These are phyloP conservation scores for Petaurus breviceps DNA, from an alignment of 2,113 vertebrate genomes.

Conservation along the genomic window DNA sequence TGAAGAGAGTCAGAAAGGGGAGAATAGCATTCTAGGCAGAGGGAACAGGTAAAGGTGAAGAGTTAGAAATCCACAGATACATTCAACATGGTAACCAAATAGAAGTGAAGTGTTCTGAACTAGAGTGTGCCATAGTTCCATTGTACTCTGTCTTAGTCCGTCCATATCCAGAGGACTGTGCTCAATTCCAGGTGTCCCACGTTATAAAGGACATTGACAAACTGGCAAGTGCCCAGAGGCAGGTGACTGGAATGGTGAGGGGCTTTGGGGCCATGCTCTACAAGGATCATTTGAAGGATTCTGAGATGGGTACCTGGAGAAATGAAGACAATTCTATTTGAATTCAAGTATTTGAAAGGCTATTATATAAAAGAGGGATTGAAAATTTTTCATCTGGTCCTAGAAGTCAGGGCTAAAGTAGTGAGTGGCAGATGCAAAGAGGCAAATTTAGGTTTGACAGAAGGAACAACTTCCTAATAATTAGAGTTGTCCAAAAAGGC, in stretches of 20 bases:
- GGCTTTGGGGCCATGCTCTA: too few species aligned
- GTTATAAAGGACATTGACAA: not conserved
- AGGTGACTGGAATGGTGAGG: too few species aligned
- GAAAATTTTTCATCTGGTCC: too few species aligned
- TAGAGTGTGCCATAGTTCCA: not conserved
- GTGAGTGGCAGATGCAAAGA: too few species aligned
- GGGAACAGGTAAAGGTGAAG: not conserved
- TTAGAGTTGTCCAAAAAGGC: not conserved
- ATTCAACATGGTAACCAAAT: not conserved
- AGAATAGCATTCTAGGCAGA: too few species aligned
- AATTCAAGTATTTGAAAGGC: too few species aligned
- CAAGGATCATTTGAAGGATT: too few species aligned
- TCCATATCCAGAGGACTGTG: not conserved
- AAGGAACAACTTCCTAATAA: not conserved
- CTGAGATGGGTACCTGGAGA: too few species aligned
- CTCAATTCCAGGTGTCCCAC: not conserved
- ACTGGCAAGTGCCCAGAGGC: not conserved
- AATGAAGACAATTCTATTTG: too few species aligned
- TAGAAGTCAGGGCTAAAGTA: too few species aligned
- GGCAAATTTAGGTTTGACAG: too few species aligned
- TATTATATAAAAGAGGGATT: too few species aligned
- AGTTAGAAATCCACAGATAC: not conserved
- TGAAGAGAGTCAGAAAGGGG: not conserved
- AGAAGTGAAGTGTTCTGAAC: not conserved
- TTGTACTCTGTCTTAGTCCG: not conserved